Evolutionary conservation across 2,113 vertebrate species (phyloP).

Genomic region (Chloroceryle aenea): DNA sequence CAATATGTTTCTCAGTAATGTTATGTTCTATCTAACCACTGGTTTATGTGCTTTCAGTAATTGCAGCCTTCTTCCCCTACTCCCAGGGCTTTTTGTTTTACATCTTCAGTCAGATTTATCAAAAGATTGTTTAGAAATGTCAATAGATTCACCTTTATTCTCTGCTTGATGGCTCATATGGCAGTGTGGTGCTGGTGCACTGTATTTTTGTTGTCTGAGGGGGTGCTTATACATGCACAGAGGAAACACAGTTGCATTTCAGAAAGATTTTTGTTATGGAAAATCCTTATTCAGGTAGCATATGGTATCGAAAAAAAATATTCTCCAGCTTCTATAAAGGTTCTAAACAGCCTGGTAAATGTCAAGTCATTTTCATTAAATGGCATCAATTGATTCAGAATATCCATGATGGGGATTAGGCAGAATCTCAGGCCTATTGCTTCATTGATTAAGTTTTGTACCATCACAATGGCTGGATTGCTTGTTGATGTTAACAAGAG

Average conservation of each 20-base stretch:
- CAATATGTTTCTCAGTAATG: background rate
- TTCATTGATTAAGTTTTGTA: slow-evolving; percentile 30
- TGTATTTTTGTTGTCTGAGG: background rate
- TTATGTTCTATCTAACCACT: background rate
- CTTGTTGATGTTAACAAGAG: background rate
- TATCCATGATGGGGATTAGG: background rate
- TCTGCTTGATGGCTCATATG: background rate
- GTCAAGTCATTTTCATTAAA: slow-evolving; percentile 24
- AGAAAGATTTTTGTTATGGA: background rate
- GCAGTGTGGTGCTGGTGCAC: background rate
- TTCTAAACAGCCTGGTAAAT: slow-evolving; percentile 19
- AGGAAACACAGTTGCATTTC: background rate
- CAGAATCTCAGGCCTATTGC: background rate
- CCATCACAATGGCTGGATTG: background rate
- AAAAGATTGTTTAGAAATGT: background rate
- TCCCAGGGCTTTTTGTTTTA: background rate
- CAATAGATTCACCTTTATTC: background rate
- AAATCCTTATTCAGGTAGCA: background rate
- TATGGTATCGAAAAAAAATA: background rate
- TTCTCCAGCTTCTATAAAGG: background rate
- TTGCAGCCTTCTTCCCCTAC: background rate
- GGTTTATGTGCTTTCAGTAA: background rate
- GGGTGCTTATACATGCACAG: background rate
- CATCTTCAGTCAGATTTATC: background rate
- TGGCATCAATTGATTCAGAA: background rate